phyloP scores from a whole-genome alignment of 2,888 invertebrate genomes.

The Polietes domitor region DNA sequence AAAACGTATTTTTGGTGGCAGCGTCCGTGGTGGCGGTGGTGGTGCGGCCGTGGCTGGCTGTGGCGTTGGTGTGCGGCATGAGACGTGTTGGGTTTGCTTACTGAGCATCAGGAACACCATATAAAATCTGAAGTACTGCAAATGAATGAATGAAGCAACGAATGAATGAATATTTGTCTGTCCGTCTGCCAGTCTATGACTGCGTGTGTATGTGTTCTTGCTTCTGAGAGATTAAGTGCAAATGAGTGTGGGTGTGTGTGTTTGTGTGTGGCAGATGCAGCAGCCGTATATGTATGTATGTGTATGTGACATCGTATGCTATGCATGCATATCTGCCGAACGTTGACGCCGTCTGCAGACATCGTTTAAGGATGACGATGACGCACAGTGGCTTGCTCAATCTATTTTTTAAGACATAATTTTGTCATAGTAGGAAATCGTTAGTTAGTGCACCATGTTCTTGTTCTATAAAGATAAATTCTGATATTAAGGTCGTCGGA shows the following conservation, averaged over 20 bases:
- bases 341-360: conserved; percentile 55
- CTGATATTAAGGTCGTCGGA: too few species aligned
- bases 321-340: conserved; percentile 52
- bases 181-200: neutral
- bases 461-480: too few species aligned
- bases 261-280: conserved; percentile 31
- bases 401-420: too few species aligned
- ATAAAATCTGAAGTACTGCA: conserved; percentile 19
- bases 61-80: neutral
- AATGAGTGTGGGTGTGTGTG: conserved; percentile 35
- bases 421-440: too few species aligned
- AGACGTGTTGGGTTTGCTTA: neutral
- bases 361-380: conserved; percentile 56
- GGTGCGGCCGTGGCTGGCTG: neutral
- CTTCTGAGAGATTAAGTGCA: neutral
- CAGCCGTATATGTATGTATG: conserved; percentile 2
- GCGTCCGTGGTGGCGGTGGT: neutral
- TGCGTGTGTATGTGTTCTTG: conserved; percentile 1
- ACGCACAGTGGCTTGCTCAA: neutral
- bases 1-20: neutral
- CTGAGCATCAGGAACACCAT: conserved; percentile 5
- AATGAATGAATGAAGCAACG: conserved; percentile 34
- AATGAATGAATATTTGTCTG: conserved; percentile 25
- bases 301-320: neutral
- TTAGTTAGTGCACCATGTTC: too few species aligned